Conservation (phyloP, 2,888 invertebrate genomes). For the Heteromyza rotundicornis region DNA sequence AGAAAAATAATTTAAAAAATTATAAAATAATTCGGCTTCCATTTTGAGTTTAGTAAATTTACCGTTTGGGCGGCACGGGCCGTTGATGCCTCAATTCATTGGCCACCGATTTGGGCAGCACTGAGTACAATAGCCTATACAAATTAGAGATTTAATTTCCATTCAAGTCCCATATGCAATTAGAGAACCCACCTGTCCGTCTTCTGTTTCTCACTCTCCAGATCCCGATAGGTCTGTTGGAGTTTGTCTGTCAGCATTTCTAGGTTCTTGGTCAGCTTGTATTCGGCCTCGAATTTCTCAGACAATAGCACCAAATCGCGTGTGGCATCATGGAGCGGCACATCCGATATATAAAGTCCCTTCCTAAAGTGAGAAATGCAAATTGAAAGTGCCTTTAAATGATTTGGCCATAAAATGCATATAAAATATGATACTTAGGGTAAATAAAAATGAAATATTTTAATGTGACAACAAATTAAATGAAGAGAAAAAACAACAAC, state of each 20-base stretch:
- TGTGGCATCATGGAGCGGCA: slow-evolving; percentile 94
- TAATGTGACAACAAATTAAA: slow-evolving; percentile 5
- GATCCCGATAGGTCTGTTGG: slow-evolving; percentile 90
- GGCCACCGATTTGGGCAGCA: slow-evolving; percentile 93
- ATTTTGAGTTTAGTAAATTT: slow-evolving; percentile 48
- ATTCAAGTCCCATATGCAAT: too few relatives aligned
- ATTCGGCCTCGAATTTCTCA: slow-evolving; percentile 96
- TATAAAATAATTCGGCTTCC: slow-evolving; percentile 33
- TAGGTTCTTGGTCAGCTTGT: slow-evolving; percentile 90
- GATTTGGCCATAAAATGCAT: neutral
- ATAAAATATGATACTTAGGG: neutral
- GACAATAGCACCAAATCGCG: slow-evolving; percentile 93
- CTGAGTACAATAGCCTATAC: slow-evolving; percentile 87
- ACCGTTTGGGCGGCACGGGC: slow-evolving; percentile 87
- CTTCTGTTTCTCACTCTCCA: slow-evolving; percentile 94
- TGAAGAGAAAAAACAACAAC: slow-evolving; percentile 1
- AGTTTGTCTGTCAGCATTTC: slow-evolving; percentile 94
- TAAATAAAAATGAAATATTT: neutral
- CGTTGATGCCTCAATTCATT: slow-evolving; percentile 90
- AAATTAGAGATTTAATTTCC: slow-evolving; percentile 41
- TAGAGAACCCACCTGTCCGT: slow-evolving; percentile 78
- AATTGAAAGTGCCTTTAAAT: neutral
- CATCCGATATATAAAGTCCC: slow-evolving; percentile 91
- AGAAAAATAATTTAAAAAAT: slow-evolving; percentile 31
- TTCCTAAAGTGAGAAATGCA: too few relatives aligned